Evolutionary conservation across 2,797 vertebrate species (phyloP).

Genomic region (Taenioides sp.): DNA sequence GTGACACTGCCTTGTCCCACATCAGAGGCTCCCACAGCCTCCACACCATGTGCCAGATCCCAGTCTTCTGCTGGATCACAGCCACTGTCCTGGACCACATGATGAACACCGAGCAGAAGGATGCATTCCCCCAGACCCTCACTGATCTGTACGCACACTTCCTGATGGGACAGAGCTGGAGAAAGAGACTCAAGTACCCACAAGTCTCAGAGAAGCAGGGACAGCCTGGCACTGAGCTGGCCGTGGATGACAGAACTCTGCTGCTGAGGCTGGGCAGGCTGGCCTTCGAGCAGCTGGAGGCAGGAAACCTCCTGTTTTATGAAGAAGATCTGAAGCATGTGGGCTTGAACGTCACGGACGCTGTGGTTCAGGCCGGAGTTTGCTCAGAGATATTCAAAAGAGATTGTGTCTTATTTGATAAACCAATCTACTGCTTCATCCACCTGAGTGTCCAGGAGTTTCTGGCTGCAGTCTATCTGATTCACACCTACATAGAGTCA

Average conservation of each 20-base stretch:
- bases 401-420: background rate
- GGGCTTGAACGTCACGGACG: background rate
- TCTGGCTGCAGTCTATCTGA: slow-evolving; percentile 1
- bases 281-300: slow-evolving; percentile 16
- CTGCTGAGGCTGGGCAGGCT: background rate
- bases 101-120: background rate
- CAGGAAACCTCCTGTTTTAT: slow-evolving; percentile 16
- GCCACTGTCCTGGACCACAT: slow-evolving; percentile 12
- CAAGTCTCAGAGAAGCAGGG: background rate
- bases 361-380: background rate
- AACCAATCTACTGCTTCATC: slow-evolving; percentile 10
- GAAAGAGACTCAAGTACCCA: background rate
- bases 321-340: slow-evolving; percentile 20
- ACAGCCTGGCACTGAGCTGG: background rate
- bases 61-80: slow-evolving; percentile 23
- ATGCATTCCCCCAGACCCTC: background rate
- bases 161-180: background rate
- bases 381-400: background rate
- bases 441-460: slow-evolving; percentile 7
- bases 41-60: slow-evolving; percentile 41
- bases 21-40: slow-evolving; percentile 27
- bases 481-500: background rate
- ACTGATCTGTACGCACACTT: background rate
- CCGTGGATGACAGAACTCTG: background rate
- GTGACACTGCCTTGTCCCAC: background rate